These are phyloP conservation scores for Mythimna vitellina DNA, from an alignment of 2,888 invertebrate species.

Conservation along the genomic window DNA sequence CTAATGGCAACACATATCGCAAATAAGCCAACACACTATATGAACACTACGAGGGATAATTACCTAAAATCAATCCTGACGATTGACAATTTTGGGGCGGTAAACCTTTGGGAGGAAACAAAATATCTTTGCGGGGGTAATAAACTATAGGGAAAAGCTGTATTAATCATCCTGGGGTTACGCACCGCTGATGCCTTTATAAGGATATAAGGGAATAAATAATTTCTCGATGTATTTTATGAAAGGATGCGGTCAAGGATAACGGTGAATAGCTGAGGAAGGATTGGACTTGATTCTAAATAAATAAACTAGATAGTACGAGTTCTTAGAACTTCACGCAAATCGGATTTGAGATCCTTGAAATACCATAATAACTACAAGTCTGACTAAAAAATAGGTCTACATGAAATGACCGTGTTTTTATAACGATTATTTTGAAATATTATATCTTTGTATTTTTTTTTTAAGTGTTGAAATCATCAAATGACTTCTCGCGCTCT, in stretches of 20 bases:
- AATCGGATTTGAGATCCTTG: not conserved
- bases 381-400: too few relatives aligned
- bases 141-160: constrained; percentile 38
- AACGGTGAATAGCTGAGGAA: constrained; percentile 16
- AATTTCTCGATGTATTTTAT: constrained; percentile 54
- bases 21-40: constrained; percentile 39
- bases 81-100: constrained; percentile 51
- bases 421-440: too few relatives aligned
- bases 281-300: constrained; percentile 20
- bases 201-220: constrained; percentile 52
- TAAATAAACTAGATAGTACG: constrained; percentile 8
- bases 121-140: constrained; percentile 49
- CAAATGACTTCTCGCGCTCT: too few relatives aligned
- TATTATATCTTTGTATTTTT: too few relatives aligned
- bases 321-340: not conserved
- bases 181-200: constrained; percentile 49
- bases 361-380: too few relatives aligned
- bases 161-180: constrained; percentile 60
- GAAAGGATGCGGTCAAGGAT: constrained; percentile 46
- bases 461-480: too few relatives aligned
- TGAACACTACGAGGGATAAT: constrained; percentile 43
- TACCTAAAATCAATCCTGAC: constrained; percentile 53
- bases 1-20: constrained; percentile 47
- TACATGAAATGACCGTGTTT: too few relatives aligned
- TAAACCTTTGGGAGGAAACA: constrained; percentile 42